Evolutionary conservation across 2,888 invertebrate species (phyloP), one percentile per base, ranked within the genome.

Genomic region (Nomada goodeniana): DNA sequence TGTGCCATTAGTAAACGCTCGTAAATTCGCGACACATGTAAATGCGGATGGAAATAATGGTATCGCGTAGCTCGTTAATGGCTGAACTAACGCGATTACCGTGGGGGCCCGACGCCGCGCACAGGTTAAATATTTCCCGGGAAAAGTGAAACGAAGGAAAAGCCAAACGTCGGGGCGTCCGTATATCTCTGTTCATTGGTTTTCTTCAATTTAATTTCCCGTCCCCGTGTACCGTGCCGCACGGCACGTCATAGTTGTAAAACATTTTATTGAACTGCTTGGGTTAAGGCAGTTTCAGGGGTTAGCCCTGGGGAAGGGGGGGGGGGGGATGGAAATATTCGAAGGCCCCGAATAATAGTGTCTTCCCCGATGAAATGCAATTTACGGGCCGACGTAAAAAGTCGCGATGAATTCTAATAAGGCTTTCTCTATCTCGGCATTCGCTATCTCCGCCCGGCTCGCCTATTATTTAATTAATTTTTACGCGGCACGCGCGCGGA

Each of bases 221-320:
- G 81, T 69, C 55, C 55, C 3, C 52, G 26, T 55, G n/a, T 5
- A 26, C 13, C 44, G 13, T 47, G 42, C 47, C 15, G 29, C 61
- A 68, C 73, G 72, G 68, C 82, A 76, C 79, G 81, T 73, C 61
- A 65, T 76, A 76, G 76, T 80, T 84, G 80, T 84, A 83, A 83
- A 83, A 82, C 83, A 83, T 84, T 84, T 84, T 84, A 83, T 83
- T 64, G 83, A 76, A 63, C 70, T 50, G 69, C 55, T 68, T 52
- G 68, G 71, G 61, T 72, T 60, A 55, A 75, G 73, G 69, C 53
- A 36, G 69, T 44, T 60, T 44, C 64, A 50, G 55, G 36, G 67
- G 36, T 36, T 36, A 18, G 36, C 0, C 52, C 20, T 4, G 68
- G 0, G 23, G 23, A 23, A 1, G 23, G 23, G 23, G 23, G 23